These are phyloP conservation scores for Neotoxoptera formosana DNA, from an alignment of 1,140 invertebrate species.

Conservation along the genomic window DNA sequence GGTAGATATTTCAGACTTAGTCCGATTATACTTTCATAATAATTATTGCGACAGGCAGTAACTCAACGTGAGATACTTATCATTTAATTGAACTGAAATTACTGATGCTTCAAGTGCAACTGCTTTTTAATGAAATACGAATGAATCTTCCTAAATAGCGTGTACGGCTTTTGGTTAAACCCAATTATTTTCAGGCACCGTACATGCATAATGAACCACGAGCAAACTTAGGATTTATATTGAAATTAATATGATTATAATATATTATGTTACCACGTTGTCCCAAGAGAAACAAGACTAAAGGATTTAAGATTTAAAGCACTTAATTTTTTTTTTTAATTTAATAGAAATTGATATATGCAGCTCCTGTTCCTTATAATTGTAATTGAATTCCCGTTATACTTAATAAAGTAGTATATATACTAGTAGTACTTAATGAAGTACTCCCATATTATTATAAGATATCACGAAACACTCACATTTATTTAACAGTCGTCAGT, in stretches of 20 bases:
- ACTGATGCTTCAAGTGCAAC: slow-evolving; percentile 16
- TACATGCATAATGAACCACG: neutral
- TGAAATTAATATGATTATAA: neutral
- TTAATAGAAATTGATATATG: neutral
- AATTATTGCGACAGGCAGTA: neutral
- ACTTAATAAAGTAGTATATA: no score
- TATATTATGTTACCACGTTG: neutral
- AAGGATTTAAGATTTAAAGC: slow-evolving; percentile 5
- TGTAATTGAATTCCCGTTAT: neutral
- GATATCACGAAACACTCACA: neutral
- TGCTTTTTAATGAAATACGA: slow-evolving; percentile 17
- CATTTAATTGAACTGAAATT: slow-evolving; percentile 44
- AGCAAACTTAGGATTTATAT: slow-evolving; percentile 30
- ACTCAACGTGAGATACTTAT: slow-evolving; percentile 33
- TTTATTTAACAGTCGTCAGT: no score
- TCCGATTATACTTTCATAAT: slow-evolving; percentile 21
- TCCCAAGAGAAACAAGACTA: neutral
- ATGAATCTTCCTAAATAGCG: neutral
- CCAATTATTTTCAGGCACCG: neutral
- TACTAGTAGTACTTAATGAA: no score
- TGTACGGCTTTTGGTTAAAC: neutral
- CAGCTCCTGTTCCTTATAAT: neutral
- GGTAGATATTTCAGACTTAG: neutral
- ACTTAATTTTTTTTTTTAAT: neutral
- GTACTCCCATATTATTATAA: no score